Evolutionary conservation across 1,140 invertebrate genomes (phyloP).

Genomic region (Nephotettix cincticeps): DNA sequence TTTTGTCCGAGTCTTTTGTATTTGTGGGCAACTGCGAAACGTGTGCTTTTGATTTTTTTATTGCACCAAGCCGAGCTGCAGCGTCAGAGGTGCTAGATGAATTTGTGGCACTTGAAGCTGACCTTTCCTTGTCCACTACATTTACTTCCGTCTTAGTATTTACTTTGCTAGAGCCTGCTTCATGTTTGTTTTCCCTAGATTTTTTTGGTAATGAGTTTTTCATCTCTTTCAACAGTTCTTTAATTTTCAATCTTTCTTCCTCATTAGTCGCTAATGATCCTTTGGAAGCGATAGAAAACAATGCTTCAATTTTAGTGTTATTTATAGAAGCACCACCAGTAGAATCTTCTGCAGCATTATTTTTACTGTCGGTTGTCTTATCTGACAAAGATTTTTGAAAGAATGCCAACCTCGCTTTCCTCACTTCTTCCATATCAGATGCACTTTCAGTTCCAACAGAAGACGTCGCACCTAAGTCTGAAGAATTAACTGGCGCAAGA

Average conservation of each 20-base stretch:
- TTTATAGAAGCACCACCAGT: background rate
- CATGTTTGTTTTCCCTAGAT: slow-evolving; percentile 37
- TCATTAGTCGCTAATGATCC: slow-evolving; percentile 44
- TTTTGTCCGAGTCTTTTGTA: slow-evolving; percentile 2
- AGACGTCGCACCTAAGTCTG: too few relatives aligned
- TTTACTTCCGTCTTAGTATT: background rate
- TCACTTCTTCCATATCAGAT: slow-evolving; percentile 43
- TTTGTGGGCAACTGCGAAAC: background rate
- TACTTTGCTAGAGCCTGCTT: slow-evolving; percentile 13
- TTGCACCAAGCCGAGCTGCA: slow-evolving; percentile 28
- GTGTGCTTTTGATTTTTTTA: slow-evolving; percentile 28
- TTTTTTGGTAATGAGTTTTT: slow-evolving; percentile 63
- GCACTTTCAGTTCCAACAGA: background rate
- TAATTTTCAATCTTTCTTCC: slow-evolving; percentile 55
- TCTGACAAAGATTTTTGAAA: slow-evolving; percentile 40
- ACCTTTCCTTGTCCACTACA: background rate
- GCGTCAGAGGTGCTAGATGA: background rate
- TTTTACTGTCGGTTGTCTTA: slow-evolving; percentile 9
- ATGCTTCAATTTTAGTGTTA: slow-evolving; percentile 27
- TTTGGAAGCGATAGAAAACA: slow-evolving; percentile 33
- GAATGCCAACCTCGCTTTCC: slow-evolving; percentile 46
- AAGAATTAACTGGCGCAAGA: too few relatives aligned
- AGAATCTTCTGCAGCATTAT: slow-evolving; percentile 24
- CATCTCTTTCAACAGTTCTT: slow-evolving; percentile 65
- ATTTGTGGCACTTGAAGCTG: background rate